Base-by-base conservation (phyloP, 2,797 vertebrate species). In the Poecilia wingei region DNA sequence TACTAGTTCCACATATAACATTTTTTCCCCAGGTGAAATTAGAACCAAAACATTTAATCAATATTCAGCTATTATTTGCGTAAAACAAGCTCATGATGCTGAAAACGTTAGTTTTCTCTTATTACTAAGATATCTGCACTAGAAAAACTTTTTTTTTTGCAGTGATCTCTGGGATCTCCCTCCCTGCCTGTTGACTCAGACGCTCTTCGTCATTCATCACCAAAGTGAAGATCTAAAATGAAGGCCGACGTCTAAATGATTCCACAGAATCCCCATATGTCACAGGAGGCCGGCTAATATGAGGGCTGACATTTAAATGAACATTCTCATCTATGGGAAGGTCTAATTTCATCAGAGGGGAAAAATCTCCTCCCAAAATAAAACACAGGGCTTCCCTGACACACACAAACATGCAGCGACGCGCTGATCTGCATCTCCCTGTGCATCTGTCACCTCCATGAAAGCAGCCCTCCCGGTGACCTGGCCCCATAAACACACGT, bases 241-340 rank as follows among this genome's bases (percentile, higher is more conserved):
- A 84, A 86, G 82, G 78, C 84, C 86, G 93, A 91, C 89, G 82
- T 72, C 85, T 74, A 86, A 88, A 92, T 89, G 90, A 91, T 91
- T 90, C 89, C 16, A 31, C 72, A 69, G 57, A 55, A 79, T 84
- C 84, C 70, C 90, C 87, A 84, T 91, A 89, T 93, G 84, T 93
- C 92, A 94, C 78, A 49, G 75, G 81, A 80, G 84, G 59, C 79
- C 20, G 10, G 33, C 86, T 88, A 78, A 91, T 90, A 91, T 89
- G 80, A 91, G 90, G 74, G 87, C 72, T 91, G 93, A 94, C 92
- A 92, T 94, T 93, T 93, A 93, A 91, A 94, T 93, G 92, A 94
- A 91, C 86, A 87, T 91, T 91, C 86, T 90, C 88, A 85, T 89
- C 86, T 45, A 82, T 33, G 83, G 84, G 87, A 88, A 81, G 80